Conservation (phyloP, 2,797 vertebrate genomes). For the Protonibea diacanthus region DNA sequence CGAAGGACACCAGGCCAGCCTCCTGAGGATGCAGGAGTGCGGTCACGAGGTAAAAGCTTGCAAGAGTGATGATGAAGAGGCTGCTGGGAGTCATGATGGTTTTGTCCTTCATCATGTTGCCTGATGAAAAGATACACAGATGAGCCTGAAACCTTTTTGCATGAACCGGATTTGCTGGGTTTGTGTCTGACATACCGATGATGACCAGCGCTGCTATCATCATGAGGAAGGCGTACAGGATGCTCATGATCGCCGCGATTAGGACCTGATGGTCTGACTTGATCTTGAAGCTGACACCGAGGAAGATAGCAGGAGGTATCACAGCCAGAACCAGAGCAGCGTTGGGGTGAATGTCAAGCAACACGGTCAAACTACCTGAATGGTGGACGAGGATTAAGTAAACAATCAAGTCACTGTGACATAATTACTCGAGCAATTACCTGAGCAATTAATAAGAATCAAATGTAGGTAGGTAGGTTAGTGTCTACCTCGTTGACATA, state of each 20-base stretch:
- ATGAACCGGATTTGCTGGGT: neutral
- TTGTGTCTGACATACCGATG: constrained; percentile 15
- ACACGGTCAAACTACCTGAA: constrained; percentile 69
- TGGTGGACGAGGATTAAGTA: neutral
- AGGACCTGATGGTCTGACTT: constrained; percentile 79
- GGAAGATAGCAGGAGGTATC: constrained; percentile 70
- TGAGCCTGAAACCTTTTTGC: neutral
- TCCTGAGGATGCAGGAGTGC: constrained; percentile 82
- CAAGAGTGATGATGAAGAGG: constrained; percentile 73
- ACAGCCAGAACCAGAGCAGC: constrained; percentile 56
- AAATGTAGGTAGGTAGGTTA: too few species aligned
- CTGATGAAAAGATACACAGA: constrained; percentile 47
- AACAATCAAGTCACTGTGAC: neutral
- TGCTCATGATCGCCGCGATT: constrained; percentile 73
- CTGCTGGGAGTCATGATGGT: constrained; percentile 80
- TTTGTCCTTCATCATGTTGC: constrained; percentile 60
- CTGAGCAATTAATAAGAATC: too few species aligned
- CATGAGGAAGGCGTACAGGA: constrained; percentile 81
- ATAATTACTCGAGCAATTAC: neutral
- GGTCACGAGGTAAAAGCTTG: constrained; percentile 62
- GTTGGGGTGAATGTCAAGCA: constrained; percentile 41
- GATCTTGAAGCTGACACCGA: constrained; percentile 75
- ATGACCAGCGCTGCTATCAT: constrained; percentile 18
- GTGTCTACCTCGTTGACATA: too few species aligned
- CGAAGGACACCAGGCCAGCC: constrained; percentile 60